Evolutionary conservation across 2,888 invertebrate genomes (phyloP).

Genomic region (Agrotis ipsilon): DNA sequence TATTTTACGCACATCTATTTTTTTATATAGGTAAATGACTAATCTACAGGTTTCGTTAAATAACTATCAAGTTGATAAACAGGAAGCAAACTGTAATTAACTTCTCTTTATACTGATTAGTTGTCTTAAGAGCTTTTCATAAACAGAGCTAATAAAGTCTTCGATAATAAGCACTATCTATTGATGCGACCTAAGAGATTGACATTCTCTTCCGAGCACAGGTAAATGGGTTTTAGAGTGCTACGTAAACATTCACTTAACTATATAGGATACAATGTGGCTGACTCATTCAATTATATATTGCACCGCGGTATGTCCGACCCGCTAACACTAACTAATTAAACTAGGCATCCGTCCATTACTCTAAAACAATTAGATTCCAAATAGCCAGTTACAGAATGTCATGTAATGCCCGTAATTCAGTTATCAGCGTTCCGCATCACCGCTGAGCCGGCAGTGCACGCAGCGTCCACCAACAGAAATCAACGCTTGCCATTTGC

Average conservation of each 20-base stretch:
- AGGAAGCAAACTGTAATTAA: background rate
- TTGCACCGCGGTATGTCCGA: conserved; percentile 9
- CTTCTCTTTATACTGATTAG: conserved; percentile 20
- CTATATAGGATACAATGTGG: conserved; percentile 10
- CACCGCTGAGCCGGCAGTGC: conserved; percentile 53
- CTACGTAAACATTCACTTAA: conserved; percentile 33
- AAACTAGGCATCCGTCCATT: conserved; percentile 39
- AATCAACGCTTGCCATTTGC: conserved; percentile 74
- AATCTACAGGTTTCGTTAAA: background rate
- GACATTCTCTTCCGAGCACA: conserved; percentile 44
- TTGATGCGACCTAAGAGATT: conserved; percentile 35
- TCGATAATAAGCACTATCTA: conserved; percentile 48
- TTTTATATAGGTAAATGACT: background rate
- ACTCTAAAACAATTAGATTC: conserved; percentile 58
- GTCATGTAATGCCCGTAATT: conserved; percentile 76
- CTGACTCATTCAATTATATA: conserved; percentile 40
- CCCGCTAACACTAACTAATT: conserved; percentile 24
- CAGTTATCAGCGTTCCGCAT: conserved; percentile 73
- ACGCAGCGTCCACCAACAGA: conserved; percentile 50
- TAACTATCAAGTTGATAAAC: background rate
- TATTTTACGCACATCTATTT: too few species aligned
- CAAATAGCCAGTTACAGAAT: conserved; percentile 64
- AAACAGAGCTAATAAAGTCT: conserved; percentile 35
- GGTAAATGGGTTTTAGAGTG: conserved; percentile 55
- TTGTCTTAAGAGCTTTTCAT: conserved; percentile 43